Evolutionary conservation across 2,797 vertebrate species (phyloP), one percentile per base, ranked within the genome.

Genomic region (Dermochelys coriacea): DNA sequence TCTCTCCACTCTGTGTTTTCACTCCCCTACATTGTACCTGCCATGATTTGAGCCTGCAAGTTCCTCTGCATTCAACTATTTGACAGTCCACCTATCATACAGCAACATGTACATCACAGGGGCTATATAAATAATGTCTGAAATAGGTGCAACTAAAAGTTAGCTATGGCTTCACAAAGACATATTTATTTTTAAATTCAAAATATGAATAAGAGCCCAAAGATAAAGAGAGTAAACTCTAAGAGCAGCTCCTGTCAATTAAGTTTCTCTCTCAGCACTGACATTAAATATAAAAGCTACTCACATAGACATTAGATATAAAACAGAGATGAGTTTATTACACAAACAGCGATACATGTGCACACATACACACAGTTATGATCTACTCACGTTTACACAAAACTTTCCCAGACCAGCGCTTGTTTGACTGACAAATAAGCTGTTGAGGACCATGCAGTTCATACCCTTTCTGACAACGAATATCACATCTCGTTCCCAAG

Each of bases 331-430:
- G 52, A 77, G 64, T 45, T 37, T 54, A 49, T 5, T 23, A 18
- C 37, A 45, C 27, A 75, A 86, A 4, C 14, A n/a, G 50, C 4
- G 45, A 54, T 5, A 0, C 11, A 49, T 78, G 19, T 71, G 19
- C 41, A 37, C 6, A 0, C 57, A 25, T 1, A 71, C 9, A 27
- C 0, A 50, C 1, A 85, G 47, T 77, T 34, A 54, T 23, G 1
- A 85, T 47, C 50, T 96, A 98, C 98, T 99, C 97, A 99, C 99
- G 99, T 98, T 99, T 98, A 98, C 99, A 99, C 90, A 98, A 98
- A 92, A 98, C 99, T 96, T 99, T 99, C 75, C 99, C 98, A 23
- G 99, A 99, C 99, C 99, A 99, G 95, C 98, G 99, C 96, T 99
- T 99, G 98, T 97, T 99, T 93, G 98, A 98, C 98, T 99, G 99